Conservation (phyloP, 2,797 vertebrate genomes). For the Rhinophrynus dorsalis region DNA sequence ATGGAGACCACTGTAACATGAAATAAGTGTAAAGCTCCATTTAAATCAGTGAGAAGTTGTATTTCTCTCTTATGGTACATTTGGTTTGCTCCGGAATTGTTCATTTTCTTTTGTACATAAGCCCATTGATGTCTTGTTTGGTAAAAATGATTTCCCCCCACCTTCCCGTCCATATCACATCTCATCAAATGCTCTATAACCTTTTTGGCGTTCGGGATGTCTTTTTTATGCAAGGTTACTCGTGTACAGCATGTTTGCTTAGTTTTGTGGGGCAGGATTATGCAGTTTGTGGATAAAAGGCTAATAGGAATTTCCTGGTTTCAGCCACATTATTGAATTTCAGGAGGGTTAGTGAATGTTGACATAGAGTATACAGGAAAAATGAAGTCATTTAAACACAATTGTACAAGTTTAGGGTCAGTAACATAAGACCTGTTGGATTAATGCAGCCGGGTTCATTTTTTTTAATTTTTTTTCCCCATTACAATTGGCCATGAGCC, state of each 20-base stretch:
- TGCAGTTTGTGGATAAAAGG: slow-evolving; percentile 29
- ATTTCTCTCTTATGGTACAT: too few species aligned
- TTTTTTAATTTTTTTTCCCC: neutral
- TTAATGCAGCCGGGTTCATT: neutral
- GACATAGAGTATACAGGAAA: slow-evolving; percentile 37
- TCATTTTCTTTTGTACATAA: too few species aligned
- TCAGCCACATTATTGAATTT: slow-evolving; percentile 34
- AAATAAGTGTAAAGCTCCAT: too few species aligned
- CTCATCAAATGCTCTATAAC: neutral
- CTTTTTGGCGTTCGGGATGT: slow-evolving; percentile 2
- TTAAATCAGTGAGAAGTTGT: too few species aligned
- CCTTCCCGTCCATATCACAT: neutral
- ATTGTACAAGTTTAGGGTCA: slow-evolving; percentile 35
- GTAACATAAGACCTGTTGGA: slow-evolving; percentile 24
- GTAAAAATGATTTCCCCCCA: too few species aligned
- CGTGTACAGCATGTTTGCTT: slow-evolving; percentile 25
- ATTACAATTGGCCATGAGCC: neutral
- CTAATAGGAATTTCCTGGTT: slow-evolving; percentile 31
- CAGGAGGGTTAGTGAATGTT: slow-evolving; percentile 20
- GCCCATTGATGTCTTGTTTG: too few species aligned
- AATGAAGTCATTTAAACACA: slow-evolving; percentile 41
- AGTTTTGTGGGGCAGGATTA: slow-evolving; percentile 18
- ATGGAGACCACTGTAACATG: too few species aligned
- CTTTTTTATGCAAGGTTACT: neutral
- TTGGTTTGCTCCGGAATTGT: too few species aligned